A percentile compares a stretch with the other conserved stretches of the same genome.
phyloP scores from a whole-genome alignment of 1,140 invertebrate species.

The Orchestia grillus region DNA sequence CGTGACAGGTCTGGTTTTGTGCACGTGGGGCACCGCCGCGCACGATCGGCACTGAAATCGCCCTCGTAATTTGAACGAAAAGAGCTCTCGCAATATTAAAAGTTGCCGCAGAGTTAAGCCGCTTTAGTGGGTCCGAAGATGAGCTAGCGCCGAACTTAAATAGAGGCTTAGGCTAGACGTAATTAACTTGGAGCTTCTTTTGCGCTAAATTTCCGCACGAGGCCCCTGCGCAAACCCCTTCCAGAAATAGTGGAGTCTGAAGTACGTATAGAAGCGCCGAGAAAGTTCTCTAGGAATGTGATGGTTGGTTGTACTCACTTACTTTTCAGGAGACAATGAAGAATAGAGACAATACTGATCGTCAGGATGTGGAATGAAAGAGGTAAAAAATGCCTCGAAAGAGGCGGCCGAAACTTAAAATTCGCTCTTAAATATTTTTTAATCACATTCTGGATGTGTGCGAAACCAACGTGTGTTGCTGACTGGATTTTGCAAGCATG shows the following conservation, averaged over 20 bases:
- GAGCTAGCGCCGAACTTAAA: constrained; percentile 46
- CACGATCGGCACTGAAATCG: not conserved
- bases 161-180: constrained; percentile 22
- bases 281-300: not conserved
- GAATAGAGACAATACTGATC: no score
- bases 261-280: not conserved
- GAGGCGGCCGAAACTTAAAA: not conserved
- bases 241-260: not conserved
- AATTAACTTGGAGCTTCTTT: constrained; percentile 48
- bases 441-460: not conserved
- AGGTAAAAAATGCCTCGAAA: no score
- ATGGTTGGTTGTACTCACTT: not conserved
- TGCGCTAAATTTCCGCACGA: not conserved
- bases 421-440: not conserved
- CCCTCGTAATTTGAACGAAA: constrained; percentile 4
- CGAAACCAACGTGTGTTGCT: no score
- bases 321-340: no score
- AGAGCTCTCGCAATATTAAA: constrained; percentile 49
- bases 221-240: not conserved
- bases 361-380: no score
- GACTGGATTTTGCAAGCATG: no score
- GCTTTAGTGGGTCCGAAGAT: constrained; percentile 38
- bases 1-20: not conserved
- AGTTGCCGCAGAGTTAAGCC: constrained; percentile 33
- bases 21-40: not conserved